A percentile compares a stretch with the other conserved stretches of the same genome.
phyloP scores from a whole-genome alignment of 2,113 vertebrate species.

The Mobula hypostoma region DNA sequence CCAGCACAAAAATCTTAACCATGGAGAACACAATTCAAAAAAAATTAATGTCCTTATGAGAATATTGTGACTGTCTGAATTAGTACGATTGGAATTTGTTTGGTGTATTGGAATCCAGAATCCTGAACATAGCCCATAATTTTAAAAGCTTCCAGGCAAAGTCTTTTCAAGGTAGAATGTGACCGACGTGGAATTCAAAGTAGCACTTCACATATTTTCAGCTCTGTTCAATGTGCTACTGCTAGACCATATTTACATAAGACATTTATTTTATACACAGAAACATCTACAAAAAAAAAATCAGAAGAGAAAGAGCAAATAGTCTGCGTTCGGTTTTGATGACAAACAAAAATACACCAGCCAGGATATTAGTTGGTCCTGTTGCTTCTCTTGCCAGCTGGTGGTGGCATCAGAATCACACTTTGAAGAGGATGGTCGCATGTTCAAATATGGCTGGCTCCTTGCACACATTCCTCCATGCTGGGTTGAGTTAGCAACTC shows the following conservation, averaged over 20 bases:
- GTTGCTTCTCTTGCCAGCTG: too few relatives aligned
- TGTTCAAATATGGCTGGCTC: too few relatives aligned
- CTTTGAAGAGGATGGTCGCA: too few relatives aligned
- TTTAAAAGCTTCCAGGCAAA: background rate
- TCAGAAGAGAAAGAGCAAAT: background rate
- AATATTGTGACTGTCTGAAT: background rate
- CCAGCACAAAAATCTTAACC: background rate
- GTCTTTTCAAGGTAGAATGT: background rate
- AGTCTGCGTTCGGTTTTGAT: too few relatives aligned
- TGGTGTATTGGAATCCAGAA: background rate
- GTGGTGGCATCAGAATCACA: too few relatives aligned
- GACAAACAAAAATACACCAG: too few relatives aligned
- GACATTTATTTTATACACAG: background rate
- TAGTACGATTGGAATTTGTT: background rate
- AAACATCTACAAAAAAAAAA: background rate
- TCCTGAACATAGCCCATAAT: too few relatives aligned
- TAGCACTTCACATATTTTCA: background rate
- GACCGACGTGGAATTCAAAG: background rate
- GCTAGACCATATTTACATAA: background rate
- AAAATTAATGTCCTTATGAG: background rate
- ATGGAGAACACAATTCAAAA: background rate
- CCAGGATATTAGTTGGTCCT: too few relatives aligned
- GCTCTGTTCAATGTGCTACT: background rate
- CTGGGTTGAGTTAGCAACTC: too few relatives aligned
- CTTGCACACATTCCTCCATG: too few relatives aligned